Conservation (phyloP, 2,797 vertebrate genomes). For the Streptopelia turtur region DNA sequence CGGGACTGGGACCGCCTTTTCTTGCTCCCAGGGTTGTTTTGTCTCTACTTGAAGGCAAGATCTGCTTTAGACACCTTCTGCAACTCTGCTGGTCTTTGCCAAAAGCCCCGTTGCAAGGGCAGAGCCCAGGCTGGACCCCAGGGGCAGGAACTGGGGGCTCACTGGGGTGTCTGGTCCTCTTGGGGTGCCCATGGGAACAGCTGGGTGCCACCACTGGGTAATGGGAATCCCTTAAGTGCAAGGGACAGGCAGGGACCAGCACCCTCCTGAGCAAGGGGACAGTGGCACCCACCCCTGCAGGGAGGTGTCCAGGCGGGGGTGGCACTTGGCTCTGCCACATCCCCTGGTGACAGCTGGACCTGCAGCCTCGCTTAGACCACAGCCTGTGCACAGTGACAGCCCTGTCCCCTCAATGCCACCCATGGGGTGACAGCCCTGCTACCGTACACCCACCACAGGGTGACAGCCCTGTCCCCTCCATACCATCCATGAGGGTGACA, state of each 20-base stretch:
- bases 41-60: background rate
- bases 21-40: background rate
- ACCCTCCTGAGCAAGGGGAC: background rate
- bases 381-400: background rate
- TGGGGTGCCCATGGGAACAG: rapidly evolving
- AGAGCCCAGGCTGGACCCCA: background rate
- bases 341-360: background rate
- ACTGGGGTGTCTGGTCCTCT: background rate
- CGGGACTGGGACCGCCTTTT: background rate
- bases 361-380: background rate
- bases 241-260: background rate
- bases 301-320: background rate
- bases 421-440: background rate
- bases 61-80: background rate
- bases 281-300: background rate
- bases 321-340: background rate
- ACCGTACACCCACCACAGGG: background rate
- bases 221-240: background rate
- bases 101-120: background rate
- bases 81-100: background rate
- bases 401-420: background rate
- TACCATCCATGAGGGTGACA: background rate
- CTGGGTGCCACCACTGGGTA: background rate
- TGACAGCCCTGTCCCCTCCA: background rate
- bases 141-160: background rate